Conservation (phyloP, 1,140 invertebrate species). For the Drosophila albomicans region DNA sequence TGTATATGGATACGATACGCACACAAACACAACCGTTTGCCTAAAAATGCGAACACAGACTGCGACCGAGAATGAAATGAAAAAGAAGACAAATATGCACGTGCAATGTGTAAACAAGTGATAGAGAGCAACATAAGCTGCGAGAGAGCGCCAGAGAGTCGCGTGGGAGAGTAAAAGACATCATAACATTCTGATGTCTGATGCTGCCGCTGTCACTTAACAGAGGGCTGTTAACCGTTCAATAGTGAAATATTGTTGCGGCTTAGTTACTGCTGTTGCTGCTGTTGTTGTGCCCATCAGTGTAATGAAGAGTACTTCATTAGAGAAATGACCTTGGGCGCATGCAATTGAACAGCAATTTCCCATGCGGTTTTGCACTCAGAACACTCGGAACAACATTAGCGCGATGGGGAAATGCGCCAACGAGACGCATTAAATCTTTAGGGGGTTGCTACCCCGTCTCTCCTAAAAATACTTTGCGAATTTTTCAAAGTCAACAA, state of each 20-base stretch:
- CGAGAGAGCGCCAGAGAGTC: conserved; percentile 19
- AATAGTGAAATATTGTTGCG: conserved; percentile 3
- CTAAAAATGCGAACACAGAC: conserved; percentile 62
- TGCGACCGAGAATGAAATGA: conserved; percentile 69
- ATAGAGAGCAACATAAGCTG: conserved; percentile 27
- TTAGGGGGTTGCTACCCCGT: conserved; percentile 3
- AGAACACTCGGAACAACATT: conserved; percentile 26
- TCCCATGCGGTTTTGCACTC: conserved; percentile 5
- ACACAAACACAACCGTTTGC: conserved; percentile 64
- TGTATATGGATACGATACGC: not conserved
- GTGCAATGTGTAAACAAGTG: conserved; percentile 75
- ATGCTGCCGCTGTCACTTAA: conserved; percentile 13
- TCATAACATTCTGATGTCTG: conserved; percentile 5
- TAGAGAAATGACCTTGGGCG: conserved; percentile 41
- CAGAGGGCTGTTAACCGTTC: conserved; percentile 44
- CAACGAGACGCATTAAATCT: conserved; percentile 19
- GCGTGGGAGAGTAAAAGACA: conserved; percentile 25
- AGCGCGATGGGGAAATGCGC: conserved; percentile 11
- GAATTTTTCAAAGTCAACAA: not conserved
- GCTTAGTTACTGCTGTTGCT: not conserved
- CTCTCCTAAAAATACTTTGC: not conserved
- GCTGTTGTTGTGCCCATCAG: conserved; percentile 21
- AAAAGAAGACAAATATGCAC: conserved; percentile 55
- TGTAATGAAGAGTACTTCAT: conserved; percentile 38
- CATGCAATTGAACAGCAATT: conserved; percentile 47